These are phyloP conservation scores for Epizoanthus rinbou DNA, from an alignment of 92 coral and sea anemone species.

Conservation along the genomic window DNA sequence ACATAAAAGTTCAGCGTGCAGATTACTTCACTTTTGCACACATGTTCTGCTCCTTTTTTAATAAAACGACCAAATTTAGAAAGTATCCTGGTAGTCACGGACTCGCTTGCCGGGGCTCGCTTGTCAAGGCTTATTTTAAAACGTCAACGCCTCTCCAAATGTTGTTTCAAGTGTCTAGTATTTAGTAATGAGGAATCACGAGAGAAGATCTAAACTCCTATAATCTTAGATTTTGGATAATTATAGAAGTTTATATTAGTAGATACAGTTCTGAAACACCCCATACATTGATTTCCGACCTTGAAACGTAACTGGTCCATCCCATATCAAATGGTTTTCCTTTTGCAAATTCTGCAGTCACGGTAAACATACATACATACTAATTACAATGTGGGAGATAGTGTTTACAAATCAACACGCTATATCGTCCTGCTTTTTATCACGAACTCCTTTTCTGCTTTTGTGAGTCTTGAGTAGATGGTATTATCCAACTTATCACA, in stretches of 20 bases:
- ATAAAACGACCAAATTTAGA: neutral
- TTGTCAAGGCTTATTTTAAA: neutral
- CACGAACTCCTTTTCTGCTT: neutral
- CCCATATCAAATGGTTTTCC: neutral
- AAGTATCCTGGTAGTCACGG: neutral
- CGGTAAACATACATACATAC: slow-evolving; percentile 7
- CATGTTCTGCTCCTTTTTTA: neutral
- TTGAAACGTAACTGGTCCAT: neutral
- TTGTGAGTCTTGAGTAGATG: neutral
- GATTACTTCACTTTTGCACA: neutral
- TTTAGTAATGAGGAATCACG: neutral
- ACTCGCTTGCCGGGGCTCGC: neutral
- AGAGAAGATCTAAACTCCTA: neutral
- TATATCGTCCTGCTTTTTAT: neutral
- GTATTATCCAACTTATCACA: neutral
- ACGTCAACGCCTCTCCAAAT: slow-evolving; percentile 5
- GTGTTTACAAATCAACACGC: slow-evolving; percentile 36
- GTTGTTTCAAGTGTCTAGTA: neutral
- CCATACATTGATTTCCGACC: slow-evolving; percentile 3
- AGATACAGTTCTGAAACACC: neutral
- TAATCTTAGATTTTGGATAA: neutral
- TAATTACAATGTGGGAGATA: neutral
- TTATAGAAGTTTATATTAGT: neutral
- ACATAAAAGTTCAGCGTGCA: neutral
- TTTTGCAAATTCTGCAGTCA: neutral